Conservation (phyloP, 2,888 invertebrate species). For the Disparrhopalites patrizii region DNA sequence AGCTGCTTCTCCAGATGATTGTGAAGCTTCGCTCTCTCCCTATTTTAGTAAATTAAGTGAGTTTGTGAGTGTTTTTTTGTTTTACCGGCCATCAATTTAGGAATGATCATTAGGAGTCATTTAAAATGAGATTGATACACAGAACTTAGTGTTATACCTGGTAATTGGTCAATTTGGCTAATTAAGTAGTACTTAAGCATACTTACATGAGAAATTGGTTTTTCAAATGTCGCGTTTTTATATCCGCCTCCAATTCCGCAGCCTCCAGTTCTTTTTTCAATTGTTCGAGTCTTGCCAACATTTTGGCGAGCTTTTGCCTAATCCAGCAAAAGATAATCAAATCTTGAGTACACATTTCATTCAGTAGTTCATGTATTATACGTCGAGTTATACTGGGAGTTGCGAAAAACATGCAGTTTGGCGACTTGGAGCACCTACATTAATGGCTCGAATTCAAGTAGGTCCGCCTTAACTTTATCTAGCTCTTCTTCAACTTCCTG, state of each 20-base stretch:
- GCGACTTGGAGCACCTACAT: slow-evolving; percentile 32
- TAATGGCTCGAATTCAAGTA: slow-evolving; percentile 40
- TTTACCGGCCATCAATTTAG: too few species aligned
- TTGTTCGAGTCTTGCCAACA: slow-evolving; percentile 35
- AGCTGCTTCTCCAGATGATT: slow-evolving; percentile 45
- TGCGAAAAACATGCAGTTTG: background rate
- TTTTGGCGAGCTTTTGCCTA: slow-evolving; percentile 40
- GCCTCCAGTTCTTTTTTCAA: slow-evolving; percentile 41
- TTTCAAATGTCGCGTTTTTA: slow-evolving; percentile 43
- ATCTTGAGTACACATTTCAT: too few species aligned
- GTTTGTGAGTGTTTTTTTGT: background rate
- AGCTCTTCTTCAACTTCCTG: slow-evolving; percentile 33
- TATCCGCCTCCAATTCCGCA: slow-evolving; percentile 41
- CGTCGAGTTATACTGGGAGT: background rate
- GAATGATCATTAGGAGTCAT: too few species aligned
- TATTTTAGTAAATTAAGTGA: slow-evolving; percentile 8
- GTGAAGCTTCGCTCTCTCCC: slow-evolving; percentile 41
- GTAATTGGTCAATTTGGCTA: background rate
- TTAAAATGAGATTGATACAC: too few species aligned
- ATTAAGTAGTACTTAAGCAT: background rate
- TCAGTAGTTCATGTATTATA: background rate
- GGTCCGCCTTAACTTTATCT: slow-evolving; percentile 30
- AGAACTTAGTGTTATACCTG: background rate
- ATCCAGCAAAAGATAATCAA: background rate
- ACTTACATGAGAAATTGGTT: slow-evolving; percentile 45